Percentiles rank a stretch among this genome's conserved stretches.
These are phyloP conservation scores for Rhabdomys pumilio DNA, from an alignment of 2,797 vertebrate genomes.

Conservation along the genomic window DNA sequence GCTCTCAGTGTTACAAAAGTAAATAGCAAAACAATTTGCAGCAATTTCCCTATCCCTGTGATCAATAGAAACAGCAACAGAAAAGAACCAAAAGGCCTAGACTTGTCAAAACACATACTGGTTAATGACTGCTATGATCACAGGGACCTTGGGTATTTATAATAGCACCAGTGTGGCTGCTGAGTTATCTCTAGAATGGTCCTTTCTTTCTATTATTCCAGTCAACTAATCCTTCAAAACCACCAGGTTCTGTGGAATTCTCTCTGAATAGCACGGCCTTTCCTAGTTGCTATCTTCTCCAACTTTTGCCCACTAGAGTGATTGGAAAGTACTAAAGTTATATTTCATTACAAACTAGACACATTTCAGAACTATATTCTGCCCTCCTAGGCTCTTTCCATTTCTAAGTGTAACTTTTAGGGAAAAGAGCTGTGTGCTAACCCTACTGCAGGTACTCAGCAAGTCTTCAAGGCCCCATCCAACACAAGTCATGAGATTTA, in stretches of 20 bases:
- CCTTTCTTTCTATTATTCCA: neutral
- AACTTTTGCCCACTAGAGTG: neutral
- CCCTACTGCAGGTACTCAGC: neutral
- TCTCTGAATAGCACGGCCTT: neutral
- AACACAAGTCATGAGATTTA: neutral
- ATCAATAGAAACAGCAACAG: constrained; percentile 62
- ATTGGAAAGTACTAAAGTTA: neutral
- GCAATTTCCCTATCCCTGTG: neutral
- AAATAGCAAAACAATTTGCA: constrained; percentile 68
- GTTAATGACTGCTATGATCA: constrained; percentile 1
- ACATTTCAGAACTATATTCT: neutral
- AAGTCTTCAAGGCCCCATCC: neutral
- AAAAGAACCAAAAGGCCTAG: constrained; percentile 31
- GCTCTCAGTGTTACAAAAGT: constrained; percentile 10
- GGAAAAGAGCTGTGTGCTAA: neutral
- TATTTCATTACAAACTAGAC: neutral
- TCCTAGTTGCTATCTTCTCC: neutral
- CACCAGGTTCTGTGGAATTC: constrained; percentile 1
- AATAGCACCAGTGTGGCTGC: neutral
- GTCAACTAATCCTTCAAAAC: constrained; percentile 31
- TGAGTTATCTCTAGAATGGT: neutral
- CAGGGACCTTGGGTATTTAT: constrained; percentile 29
- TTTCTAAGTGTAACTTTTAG: constrained; percentile 11
- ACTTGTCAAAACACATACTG: constrained; percentile 12
- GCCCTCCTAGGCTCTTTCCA: neutral